Conservation (phyloP, 2,797 vertebrate species). For the Cynodonichthys magdalenae region DNA sequence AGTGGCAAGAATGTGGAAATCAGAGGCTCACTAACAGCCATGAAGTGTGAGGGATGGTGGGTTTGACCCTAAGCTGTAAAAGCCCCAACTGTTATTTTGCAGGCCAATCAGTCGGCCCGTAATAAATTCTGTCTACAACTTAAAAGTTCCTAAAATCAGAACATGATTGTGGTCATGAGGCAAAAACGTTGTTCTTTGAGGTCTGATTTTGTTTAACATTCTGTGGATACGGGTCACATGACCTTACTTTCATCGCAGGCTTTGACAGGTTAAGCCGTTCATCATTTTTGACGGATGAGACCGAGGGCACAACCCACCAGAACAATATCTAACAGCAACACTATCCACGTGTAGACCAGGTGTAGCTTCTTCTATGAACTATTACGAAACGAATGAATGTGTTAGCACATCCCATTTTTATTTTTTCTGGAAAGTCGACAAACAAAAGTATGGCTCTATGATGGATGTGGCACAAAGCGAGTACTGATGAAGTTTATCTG, state of each 20-base stretch:
- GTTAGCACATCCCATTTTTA: too few relatives aligned
- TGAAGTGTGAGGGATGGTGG: not conserved
- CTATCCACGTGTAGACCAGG: not conserved
- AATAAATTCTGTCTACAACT: not conserved
- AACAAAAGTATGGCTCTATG: too few relatives aligned
- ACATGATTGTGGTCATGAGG: not conserved
- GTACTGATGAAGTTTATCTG: too few relatives aligned
- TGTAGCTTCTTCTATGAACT: not conserved
- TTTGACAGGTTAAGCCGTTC: not conserved
- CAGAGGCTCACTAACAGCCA: too few relatives aligned
- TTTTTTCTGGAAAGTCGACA: too few relatives aligned
- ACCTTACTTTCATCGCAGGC: not conserved
- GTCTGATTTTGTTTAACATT: constrained; percentile 4
- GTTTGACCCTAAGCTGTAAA: not conserved
- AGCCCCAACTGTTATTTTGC: not conserved
- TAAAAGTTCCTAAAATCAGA: not conserved
- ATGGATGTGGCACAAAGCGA: too few relatives aligned
- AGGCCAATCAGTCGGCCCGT: not conserved
- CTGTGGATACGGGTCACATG: constrained; percentile 2
- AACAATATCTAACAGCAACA: not conserved
- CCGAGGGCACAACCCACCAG: too few relatives aligned
- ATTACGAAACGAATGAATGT: too few relatives aligned
- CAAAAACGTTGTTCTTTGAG: not conserved
- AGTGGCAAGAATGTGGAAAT: not conserved
- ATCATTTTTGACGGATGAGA: not conserved